A percentile compares a stretch with the other conserved stretches of the same genome.
Conservation (phyloP, 2,113 vertebrate species). For the Dolichotis patagonum region DNA sequence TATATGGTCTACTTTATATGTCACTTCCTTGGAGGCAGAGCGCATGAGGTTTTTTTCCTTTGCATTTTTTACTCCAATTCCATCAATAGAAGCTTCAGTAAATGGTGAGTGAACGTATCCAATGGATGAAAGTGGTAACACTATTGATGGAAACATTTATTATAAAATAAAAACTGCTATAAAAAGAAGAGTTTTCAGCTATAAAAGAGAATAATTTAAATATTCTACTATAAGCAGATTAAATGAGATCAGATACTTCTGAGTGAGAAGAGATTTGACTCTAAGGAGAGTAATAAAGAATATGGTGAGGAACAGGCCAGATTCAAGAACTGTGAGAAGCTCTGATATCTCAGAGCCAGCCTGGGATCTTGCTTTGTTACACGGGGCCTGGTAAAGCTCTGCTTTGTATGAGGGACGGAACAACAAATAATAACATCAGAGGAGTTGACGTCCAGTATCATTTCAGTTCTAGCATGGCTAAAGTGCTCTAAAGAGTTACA, state of each 20-base stretch:
- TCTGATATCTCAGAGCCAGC: not conserved
- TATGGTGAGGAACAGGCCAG: not conserved
- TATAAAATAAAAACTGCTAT: not conserved
- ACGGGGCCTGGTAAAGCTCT: not conserved
- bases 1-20: not conserved
- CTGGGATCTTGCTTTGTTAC: not conserved
- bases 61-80: not conserved
- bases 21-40: not conserved
- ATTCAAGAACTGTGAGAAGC: not conserved
- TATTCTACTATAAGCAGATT: not conserved
- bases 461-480: not conserved
- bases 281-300: not conserved
- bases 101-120: not conserved
- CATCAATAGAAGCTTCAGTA: not conserved
- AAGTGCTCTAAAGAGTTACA: constrained; percentile 50
- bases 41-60: not conserved
- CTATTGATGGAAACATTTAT: not conserved
- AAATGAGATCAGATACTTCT: not conserved
- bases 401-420: not conserved
- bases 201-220: not conserved
- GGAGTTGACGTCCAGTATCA: not conserved
- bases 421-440: not conserved
- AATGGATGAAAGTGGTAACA: not conserved
- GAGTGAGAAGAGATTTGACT: constrained; percentile 34
- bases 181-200: not conserved